Evolutionary conservation across 1,140 invertebrate species (phyloP).

Genomic region (Apis cerana): DNA sequence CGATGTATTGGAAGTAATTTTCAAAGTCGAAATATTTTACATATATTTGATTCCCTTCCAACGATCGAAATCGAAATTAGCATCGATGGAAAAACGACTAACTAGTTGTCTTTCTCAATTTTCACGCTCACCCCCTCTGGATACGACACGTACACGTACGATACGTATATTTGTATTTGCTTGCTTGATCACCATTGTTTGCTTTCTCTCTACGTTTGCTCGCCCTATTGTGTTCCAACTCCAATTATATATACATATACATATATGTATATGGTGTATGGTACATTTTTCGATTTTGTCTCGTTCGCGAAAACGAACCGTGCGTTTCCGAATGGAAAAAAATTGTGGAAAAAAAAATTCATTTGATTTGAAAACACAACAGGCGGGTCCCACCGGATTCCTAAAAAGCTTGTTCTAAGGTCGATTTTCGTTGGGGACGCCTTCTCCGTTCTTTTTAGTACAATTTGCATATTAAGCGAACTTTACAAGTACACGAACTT

Average conservation of each 20-base stretch:
- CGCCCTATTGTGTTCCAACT: neutral
- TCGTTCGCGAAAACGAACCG: neutral
- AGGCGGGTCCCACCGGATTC: constrained; percentile 93
- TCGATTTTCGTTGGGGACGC: constrained; percentile 75
- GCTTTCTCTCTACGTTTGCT: constrained; percentile 10
- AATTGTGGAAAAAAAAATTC: constrained; percentile 2
- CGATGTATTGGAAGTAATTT: neutral
- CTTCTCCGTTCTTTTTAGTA: constrained; percentile 80
- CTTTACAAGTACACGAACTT: constrained; percentile 64
- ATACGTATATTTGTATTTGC: constrained; percentile 5
- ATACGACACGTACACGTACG: constrained; percentile 53
- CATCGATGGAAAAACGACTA: constrained; percentile 48
- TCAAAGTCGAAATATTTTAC: neutral
- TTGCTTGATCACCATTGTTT: constrained; percentile 48
- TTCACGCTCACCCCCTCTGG: constrained; percentile 72
- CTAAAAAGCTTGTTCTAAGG: constrained; percentile 94
- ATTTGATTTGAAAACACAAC: neutral
- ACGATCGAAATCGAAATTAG: neutral
- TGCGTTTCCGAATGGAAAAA: constrained; percentile 22
- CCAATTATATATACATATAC: no score
- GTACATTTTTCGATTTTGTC: neutral
- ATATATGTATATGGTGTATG: neutral
- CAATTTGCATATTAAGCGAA: constrained; percentile 76
- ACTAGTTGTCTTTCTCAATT: constrained; percentile 59
- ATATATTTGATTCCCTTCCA: neutral